These are phyloP conservation scores for Syrista parreyssii DNA, from an alignment of 2,888 invertebrate genomes.

Conservation along the genomic window DNA sequence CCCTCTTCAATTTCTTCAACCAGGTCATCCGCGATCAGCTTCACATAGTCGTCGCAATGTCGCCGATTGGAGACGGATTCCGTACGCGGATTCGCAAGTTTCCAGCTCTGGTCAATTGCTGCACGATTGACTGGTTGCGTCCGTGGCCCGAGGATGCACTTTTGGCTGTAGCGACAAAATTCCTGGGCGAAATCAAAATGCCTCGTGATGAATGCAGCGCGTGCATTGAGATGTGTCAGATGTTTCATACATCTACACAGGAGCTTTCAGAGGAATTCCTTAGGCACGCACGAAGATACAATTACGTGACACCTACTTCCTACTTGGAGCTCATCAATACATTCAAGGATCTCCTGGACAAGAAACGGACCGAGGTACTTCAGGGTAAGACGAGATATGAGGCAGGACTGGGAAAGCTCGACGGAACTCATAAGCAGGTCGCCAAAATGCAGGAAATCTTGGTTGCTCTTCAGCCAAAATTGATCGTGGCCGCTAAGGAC, in stretches of 20 bases:
- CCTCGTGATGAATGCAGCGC: slow-evolving; percentile 77
- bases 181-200: slow-evolving; percentile 83
- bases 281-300: slow-evolving; percentile 76
- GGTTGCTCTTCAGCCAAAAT: slow-evolving; percentile 86
- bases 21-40: slow-evolving; percentile 89
- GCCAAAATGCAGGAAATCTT: slow-evolving; percentile 85
- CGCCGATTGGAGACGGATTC: slow-evolving; percentile 89
- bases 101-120: slow-evolving; percentile 93
- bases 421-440: slow-evolving; percentile 84
- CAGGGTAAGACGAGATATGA: slow-evolving; percentile 81
- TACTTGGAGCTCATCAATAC: slow-evolving; percentile 92
- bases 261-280: slow-evolving; percentile 75
- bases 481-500: slow-evolving; percentile 87
- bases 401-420: slow-evolving; percentile 87
- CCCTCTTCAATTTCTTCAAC: slow-evolving; percentile 92
- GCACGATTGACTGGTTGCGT: slow-evolving; percentile 97
- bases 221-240: slow-evolving; percentile 90
- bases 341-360: slow-evolving; percentile 82
- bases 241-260: slow-evolving; percentile 89
- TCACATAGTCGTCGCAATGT: slow-evolving; percentile 91
- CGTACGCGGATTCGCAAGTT: slow-evolving; percentile 87
- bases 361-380: slow-evolving; percentile 78
- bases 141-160: slow-evolving; percentile 95
- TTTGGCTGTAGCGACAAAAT: slow-evolving; percentile 83
- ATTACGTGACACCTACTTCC: slow-evolving; percentile 94